phyloP scores from a whole-genome alignment of 2,888 invertebrate species.

The Proisotoma minuta region DNA sequence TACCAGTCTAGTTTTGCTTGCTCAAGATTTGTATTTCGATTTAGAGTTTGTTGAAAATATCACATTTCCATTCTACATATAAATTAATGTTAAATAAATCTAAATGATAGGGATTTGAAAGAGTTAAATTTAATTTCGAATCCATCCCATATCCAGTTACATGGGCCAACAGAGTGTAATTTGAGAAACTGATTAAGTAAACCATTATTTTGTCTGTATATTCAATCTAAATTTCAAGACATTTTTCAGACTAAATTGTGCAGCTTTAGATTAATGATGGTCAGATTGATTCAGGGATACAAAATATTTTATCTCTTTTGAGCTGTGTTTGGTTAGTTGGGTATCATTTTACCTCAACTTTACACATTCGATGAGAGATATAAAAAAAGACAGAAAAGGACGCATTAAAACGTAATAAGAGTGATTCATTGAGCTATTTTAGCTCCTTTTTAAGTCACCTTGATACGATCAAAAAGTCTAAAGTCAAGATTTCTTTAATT shows the following conservation, averaged over 20 bases:
- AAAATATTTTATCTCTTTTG: neutral
- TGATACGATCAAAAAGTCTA: conserved; percentile 1
- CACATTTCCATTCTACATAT: conserved; percentile 1
- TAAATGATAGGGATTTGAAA: neutral
- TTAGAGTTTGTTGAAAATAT: no score
- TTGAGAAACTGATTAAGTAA: conserved; percentile 12
- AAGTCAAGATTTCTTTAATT: neutral
- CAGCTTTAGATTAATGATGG: conserved; percentile 6
- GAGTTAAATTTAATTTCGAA: neutral
- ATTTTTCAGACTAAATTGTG: neutral
- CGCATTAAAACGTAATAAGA: conserved; percentile 10
- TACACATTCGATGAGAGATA: neutral
- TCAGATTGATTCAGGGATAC: no score
- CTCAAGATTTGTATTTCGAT: no score
- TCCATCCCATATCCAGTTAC: conserved; percentile 4
- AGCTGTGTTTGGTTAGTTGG: neutral
- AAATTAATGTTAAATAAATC: conserved; percentile 1
- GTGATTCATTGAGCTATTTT: conserved; percentile 21
- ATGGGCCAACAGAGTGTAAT: conserved; percentile 4
- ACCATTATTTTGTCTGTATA: neutral
- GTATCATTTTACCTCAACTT: neutral
- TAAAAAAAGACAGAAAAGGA: neutral
- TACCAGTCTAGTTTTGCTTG: no score
- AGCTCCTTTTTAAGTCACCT: conserved; percentile 18
- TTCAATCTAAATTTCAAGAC: neutral